Evolutionary conservation across 1,140 invertebrate genomes (phyloP), one percentile per base, ranked within the genome.

Genomic region (Rhizoglyphus robini): DNA sequence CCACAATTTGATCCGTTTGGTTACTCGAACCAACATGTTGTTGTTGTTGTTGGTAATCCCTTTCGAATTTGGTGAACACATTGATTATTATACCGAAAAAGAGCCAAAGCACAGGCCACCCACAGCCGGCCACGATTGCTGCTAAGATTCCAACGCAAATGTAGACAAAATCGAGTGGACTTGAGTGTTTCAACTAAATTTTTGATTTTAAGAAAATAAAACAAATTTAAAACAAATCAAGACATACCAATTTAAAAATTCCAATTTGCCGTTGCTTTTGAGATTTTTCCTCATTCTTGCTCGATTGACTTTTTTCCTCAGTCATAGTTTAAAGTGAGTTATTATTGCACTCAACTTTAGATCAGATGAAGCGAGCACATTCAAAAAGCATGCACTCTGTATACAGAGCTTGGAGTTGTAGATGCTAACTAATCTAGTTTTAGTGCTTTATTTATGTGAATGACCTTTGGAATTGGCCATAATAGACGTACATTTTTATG

Each of bases 31-130:
- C 11, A 1, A 20, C 60, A 61, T 63, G 62, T 49, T 71, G 69
- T 57, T 29, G 15, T 11, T 18, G 23, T 31, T n/a, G n/a, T 57
- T 11, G 4, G 18, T 59, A 18, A n/a, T 58, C 3, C 15, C 30
- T 63, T 34, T 63, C 61, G 27, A 27, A 63, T 34, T 63, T 1
- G 18, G 74, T 71, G 46, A 74, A 74, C 13, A 71, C 69, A 58
- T 73, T 67, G 2, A 73, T 71, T 4, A 74, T 34, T 5, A 72
- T 66, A 0, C 73, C 73, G 63, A 74, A 74, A 30, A 73, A 68
- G 41, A 74, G 70, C 15, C 71, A 68, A 72, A 74, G 70, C 4
- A 69, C 66, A 0, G 73, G 73, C 70, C 74, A 67, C 38, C 69
- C 71, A 11, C 71, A 23, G n/a, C 72, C 73, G 11, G 70, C 66